phyloP scores from a whole-genome alignment of 2,113 vertebrate species.

The Protomyctophum bolini region DNA sequence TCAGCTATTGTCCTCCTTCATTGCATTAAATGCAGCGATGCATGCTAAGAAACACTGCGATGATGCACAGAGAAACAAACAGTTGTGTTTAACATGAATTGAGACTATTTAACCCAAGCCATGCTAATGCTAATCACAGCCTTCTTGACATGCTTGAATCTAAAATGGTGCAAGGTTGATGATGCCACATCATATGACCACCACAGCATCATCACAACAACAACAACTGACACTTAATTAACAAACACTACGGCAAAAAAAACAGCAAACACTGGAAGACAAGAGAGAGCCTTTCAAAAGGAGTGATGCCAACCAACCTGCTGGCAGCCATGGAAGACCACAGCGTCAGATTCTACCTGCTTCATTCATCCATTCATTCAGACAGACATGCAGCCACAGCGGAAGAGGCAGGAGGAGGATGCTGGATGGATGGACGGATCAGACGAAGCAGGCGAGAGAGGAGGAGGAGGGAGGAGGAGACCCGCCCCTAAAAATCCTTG shows the following conservation, averaged over 20 bases:
- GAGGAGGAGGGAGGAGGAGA: slow-evolving; percentile 8
- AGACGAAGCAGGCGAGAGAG: slow-evolving; percentile 25
- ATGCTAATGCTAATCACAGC: not conserved
- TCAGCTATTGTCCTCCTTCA: not conserved
- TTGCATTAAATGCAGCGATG: not conserved
- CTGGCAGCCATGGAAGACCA: slow-evolving; percentile 88
- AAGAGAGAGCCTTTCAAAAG: not conserved
- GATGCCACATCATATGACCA: not conserved
- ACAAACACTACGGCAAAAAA: not conserved
- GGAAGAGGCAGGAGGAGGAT: slow-evolving; percentile 45
- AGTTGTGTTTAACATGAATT: not conserved
- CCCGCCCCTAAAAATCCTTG: slow-evolving; percentile 10
- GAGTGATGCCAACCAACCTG: slow-evolving; percentile 83
- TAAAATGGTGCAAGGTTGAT: slow-evolving; percentile 31
- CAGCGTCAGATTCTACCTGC: slow-evolving; percentile 67
- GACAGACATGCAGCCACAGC: slow-evolving; percentile 36
- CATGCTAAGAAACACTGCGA: not conserved
- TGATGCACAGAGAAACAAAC: not conserved
- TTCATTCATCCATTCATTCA: slow-evolving; percentile 83
- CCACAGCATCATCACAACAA: not conserved
- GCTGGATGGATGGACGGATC: not conserved
- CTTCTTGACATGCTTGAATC: not conserved
- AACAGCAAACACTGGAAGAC: not conserved
- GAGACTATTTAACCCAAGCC: not conserved
- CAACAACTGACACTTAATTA: not conserved